Evolutionary conservation across 2,888 invertebrate species (phyloP).

Genomic region (Nomada hirtipes): DNA sequence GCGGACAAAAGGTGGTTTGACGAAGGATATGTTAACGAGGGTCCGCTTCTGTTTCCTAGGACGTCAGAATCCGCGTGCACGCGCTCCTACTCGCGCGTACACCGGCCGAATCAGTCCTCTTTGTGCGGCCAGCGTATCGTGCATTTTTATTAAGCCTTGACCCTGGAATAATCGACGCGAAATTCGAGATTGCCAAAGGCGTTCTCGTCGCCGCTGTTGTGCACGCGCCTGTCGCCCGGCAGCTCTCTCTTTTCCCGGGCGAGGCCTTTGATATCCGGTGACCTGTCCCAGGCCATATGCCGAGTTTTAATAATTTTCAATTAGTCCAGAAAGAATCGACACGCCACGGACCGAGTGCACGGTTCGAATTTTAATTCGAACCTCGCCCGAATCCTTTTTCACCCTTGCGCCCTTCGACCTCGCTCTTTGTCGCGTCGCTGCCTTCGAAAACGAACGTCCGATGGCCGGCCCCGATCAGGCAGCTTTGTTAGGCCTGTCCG

Average conservation of each 20-base stretch:
- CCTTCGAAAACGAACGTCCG: conserved; percentile 2
- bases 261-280: conserved; percentile 64
- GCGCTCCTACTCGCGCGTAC: not conserved
- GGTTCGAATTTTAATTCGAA: conserved; percentile 46
- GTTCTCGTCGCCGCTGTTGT: conserved; percentile 39
- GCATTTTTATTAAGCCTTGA: conserved; percentile 67
- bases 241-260: not conserved
- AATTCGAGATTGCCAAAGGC: conserved; percentile 71
- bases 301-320: conserved; percentile 59
- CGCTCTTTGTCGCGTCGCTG: not conserved
- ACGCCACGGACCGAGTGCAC: conserved; percentile 17
- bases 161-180: conserved; percentile 67
- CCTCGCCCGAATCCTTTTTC: conserved; percentile 9
- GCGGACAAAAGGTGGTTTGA: conserved; percentile 67
- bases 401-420: not conserved
- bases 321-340: conserved; percentile 45
- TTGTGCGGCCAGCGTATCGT: conserved; percentile 58
- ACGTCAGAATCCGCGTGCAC: conserved; percentile 43
- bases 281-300: conserved; percentile 67
- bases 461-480: not conserved
- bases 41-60: conserved; percentile 62
- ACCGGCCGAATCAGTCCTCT: conserved; percentile 54
- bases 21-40: conserved; percentile 73
- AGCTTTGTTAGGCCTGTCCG: conserved; percentile 3
- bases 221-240: conserved; percentile 23